Percentiles rank a stretch among this genome's conserved stretches.
These are phyloP conservation scores for Haliclona indistincta DNA, from an alignment of 37 sponge, comb jelly and placozoan genomes.

Conservation along the genomic window DNA sequence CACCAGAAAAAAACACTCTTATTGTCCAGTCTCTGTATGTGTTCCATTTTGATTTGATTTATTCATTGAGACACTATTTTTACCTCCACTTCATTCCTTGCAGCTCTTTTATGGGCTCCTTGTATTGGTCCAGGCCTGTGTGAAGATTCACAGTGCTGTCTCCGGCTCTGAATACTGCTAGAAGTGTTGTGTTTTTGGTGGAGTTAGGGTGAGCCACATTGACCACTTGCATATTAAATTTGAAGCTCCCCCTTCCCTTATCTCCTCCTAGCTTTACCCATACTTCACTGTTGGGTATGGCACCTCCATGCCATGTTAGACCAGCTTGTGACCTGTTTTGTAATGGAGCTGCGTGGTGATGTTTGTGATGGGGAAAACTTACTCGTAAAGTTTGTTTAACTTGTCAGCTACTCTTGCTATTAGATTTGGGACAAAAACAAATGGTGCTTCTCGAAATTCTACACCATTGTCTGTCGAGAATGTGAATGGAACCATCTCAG, in stretches of 20 bases:
- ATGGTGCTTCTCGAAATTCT: conserved; percentile 14
- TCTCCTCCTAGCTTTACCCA: conserved; percentile 46
- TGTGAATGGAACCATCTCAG: conserved; percentile 26
- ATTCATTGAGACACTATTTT: background rate
- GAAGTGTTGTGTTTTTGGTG: conserved; percentile 3
- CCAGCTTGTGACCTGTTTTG: background rate
- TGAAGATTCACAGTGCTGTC: conserved; percentile 36
- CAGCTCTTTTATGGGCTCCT: conserved; percentile 12
- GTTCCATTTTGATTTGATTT: background rate
- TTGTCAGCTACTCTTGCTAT: background rate
- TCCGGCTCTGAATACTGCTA: conserved; percentile 29
- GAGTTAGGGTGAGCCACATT: conserved; percentile 45
- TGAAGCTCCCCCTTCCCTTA: conserved; percentile 32
- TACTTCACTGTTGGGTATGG: conserved; percentile 38
- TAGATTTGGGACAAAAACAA: conserved; percentile 23
- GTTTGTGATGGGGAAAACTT: background rate
- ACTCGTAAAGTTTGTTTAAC: background rate
- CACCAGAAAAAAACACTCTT: conserved; percentile 37
- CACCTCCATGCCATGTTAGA: conserved; percentile 46
- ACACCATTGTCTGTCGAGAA: conserved; percentile 2
- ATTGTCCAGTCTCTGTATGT: conserved; percentile 12
- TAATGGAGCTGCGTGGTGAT: background rate
- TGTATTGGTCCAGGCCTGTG: conserved; percentile 31
- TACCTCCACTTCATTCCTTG: conserved; percentile 37
- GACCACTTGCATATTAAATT: conserved; percentile 21